Percentiles rank a stretch among this genome's conserved stretches.
Evolutionary conservation across 1,140 invertebrate species (phyloP).

Genomic region (Heliconius nattereri): DNA sequence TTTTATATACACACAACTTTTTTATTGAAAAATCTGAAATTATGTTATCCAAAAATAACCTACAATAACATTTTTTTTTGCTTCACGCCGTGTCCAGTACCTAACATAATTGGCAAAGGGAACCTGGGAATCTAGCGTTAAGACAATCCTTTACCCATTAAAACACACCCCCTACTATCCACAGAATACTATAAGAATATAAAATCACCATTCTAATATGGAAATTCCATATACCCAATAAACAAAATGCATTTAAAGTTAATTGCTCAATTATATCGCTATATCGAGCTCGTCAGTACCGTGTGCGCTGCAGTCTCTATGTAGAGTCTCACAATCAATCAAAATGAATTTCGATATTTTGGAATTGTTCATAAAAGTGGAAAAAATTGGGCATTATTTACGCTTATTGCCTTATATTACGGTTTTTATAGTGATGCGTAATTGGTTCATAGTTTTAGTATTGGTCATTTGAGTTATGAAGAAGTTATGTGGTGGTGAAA

Average conservation of each 20-base stretch:
- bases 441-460: background rate
- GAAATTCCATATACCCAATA: background rate
- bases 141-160: too few relatives aligned
- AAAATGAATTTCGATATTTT: too few relatives aligned
- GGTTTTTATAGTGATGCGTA: background rate
- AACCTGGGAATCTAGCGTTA: too few relatives aligned
- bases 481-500: too few relatives aligned
- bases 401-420: background rate
- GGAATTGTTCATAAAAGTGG: background rate
- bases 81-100: too few relatives aligned
- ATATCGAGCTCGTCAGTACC: conserved; percentile 3
- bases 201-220: background rate
- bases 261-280: conserved; percentile 14
- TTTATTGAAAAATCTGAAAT: too few relatives aligned
- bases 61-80: too few relatives aligned
- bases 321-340: background rate
- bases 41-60: too few relatives aligned
- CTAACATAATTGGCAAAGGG: too few relatives aligned
- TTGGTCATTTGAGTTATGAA: background rate
- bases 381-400: background rate
- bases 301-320: background rate
- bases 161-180: too few relatives aligned
- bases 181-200: too few relatives aligned
- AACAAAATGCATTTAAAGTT: conserved; percentile 13
- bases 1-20: too few relatives aligned